Evolutionary conservation across 2,113 vertebrate species (phyloP).

Genomic region (Atherinomorus stipes): DNA sequence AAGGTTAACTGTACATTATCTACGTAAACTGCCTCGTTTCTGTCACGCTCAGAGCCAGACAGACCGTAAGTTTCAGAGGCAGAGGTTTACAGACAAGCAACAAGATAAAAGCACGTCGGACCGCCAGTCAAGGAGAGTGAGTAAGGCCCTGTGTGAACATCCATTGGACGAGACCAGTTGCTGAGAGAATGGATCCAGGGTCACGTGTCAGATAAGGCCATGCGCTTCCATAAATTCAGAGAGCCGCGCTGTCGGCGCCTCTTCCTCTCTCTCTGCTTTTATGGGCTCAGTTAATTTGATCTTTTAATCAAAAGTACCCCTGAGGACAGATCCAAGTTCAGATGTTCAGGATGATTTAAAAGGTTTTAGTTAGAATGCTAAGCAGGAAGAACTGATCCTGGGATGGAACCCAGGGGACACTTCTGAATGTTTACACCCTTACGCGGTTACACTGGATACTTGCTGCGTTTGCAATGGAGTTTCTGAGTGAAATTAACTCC

Average conservation of each 20-base stretch:
- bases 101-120: constrained; percentile 14
- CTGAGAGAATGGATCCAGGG: constrained; percentile 62
- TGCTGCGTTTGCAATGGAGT: constrained; percentile 23
- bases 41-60: constrained; percentile 1
- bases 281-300: constrained; percentile 76
- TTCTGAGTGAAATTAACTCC: constrained; percentile 42
- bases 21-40: background rate
- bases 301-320: constrained; percentile 77
- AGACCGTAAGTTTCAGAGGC: constrained; percentile 6
- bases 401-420: constrained; percentile 61
- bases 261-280: constrained; percentile 62
- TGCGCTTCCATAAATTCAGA: constrained; percentile 69
- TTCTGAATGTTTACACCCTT: constrained; percentile 62
- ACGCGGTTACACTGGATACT: constrained; percentile 41
- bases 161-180: constrained; percentile 53
- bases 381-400: constrained; percentile 63
- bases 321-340: constrained; percentile 71
- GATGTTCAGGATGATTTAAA: constrained; percentile 73
- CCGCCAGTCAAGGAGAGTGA: constrained; percentile 40
- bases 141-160: constrained; percentile 35
- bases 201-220: constrained; percentile 61
- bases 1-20: constrained; percentile 3
- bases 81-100: constrained; percentile 34
- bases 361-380: constrained; percentile 63
- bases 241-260: constrained; percentile 32